Conservation (phyloP, 2,113 vertebrate species). For the Ceyx cyanopectus region DNA sequence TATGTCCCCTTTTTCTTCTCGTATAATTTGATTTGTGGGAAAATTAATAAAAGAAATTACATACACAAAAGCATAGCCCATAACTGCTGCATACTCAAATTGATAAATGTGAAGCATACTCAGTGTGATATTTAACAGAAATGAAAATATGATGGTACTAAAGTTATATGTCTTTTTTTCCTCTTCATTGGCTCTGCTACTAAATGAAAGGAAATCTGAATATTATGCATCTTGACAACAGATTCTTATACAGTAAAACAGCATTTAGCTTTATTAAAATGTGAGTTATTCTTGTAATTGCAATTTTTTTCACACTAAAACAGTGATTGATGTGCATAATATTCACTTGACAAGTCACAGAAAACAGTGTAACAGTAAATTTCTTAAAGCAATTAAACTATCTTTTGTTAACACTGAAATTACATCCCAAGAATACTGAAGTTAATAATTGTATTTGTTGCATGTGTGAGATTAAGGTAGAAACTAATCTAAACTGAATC, state of each 20-base stretch:
- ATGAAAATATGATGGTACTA: constrained; percentile 48
- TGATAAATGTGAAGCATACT: constrained; percentile 40
- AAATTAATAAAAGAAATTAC: constrained; percentile 61
- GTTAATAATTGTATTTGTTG: constrained; percentile 11
- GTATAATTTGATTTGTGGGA: constrained; percentile 46
- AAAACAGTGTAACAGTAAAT: constrained; percentile 24
- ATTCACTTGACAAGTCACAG: constrained; percentile 39
- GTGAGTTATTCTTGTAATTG: constrained; percentile 40
- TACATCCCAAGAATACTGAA: neutral
- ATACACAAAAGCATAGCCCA: constrained; percentile 9
- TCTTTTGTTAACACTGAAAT: constrained; percentile 12
- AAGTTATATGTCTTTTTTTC: neutral
- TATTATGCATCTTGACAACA: constrained; percentile 38
- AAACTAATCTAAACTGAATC: neutral
- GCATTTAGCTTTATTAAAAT: constrained; percentile 57
- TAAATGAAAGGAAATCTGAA: constrained; percentile 58
- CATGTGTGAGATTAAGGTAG: neutral
- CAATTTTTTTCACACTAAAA: constrained; percentile 16
- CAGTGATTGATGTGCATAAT: constrained; percentile 28
- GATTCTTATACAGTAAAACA: constrained; percentile 27
- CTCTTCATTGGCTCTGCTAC: constrained; percentile 1
- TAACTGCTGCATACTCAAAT: constrained; percentile 23
- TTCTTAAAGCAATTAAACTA: constrained; percentile 22
- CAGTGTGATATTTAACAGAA: constrained; percentile 60
- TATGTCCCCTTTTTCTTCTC: constrained; percentile 30